phyloP scores from a whole-genome alignment of 92 coral and sea anemone species.

The Phymanthus crucifer region DNA sequence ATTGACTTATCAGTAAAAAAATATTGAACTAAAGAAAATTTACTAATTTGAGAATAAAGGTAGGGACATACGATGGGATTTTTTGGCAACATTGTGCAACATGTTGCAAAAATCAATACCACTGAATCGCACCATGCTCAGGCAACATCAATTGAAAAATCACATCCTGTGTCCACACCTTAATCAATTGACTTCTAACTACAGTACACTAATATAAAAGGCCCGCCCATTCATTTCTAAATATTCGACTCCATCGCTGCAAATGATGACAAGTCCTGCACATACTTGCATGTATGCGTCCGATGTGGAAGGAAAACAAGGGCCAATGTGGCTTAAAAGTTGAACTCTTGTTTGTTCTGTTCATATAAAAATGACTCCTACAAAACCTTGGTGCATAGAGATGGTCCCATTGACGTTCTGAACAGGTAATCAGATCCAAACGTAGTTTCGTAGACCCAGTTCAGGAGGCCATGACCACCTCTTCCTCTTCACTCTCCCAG shows the following conservation, averaged over 20 bases:
- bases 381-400: conserved; percentile 39
- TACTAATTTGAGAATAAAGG: neutral
- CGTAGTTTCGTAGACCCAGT: conserved; percentile 10
- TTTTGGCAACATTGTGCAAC: neutral
- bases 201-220: neutral
- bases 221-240: conserved; percentile 16
- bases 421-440: conserved; percentile 14
- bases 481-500: neutral
- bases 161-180: neutral
- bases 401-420: conserved; percentile 16
- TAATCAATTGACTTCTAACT: neutral
- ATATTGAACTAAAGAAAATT: neutral
- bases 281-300: conserved; percentile 2
- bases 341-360: conserved; percentile 21
- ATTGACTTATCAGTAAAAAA: neutral
- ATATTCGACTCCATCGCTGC: neutral
- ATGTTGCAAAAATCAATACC: too few species aligned
- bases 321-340: conserved; percentile 7
- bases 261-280: conserved; percentile 2
- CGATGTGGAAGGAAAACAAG: neutral
- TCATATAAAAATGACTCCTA: conserved; percentile 49
- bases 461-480: neutral
- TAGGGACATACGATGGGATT: neutral
- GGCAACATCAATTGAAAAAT: too few species aligned
- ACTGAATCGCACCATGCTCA: too few species aligned